A percentile compares a stretch with the other conserved stretches of the same genome.
Conservation (phyloP, 2,888 invertebrate species). For the Agrochola macilenta region DNA sequence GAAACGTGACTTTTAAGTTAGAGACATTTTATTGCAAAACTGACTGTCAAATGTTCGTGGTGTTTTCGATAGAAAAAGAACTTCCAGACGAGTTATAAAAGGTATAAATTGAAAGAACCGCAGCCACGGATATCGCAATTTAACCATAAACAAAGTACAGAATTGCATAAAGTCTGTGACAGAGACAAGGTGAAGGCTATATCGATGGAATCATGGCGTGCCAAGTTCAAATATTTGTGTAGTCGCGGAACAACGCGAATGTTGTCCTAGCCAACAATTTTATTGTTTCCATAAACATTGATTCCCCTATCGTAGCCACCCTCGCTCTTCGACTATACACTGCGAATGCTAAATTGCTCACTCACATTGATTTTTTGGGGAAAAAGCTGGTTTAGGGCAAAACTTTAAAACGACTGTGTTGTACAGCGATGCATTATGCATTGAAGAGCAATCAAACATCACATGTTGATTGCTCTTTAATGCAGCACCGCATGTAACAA, state of each 20-base stretch:
- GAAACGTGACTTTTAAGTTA: conserved; percentile 6
- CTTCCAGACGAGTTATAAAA: conserved; percentile 4
- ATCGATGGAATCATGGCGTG: conserved; percentile 52
- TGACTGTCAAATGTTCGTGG: neutral
- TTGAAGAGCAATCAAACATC: conserved; percentile 3
- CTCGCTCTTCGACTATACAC: conserved; percentile 68
- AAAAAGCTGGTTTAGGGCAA: conserved; percentile 25
- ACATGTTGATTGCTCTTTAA: neutral
- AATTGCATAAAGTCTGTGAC: conserved; percentile 51
- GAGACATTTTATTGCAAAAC: conserved; percentile 15
- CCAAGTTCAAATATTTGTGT: conserved; percentile 66
- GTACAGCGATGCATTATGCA: conserved; percentile 3
- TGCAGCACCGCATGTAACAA: neutral
- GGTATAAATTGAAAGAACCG: conserved; percentile 13
- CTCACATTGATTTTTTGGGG: conserved; percentile 75
- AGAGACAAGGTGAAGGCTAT: conserved; percentile 62
- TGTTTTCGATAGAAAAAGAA: conserved; percentile 14
- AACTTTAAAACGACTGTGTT: neutral
- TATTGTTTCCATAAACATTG: conserved; percentile 81
- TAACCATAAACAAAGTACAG: conserved; percentile 57
- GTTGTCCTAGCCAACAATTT: conserved; percentile 79
- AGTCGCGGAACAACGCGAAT: conserved; percentile 61
- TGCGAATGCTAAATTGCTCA: conserved; percentile 76
- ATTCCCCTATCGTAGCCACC: conserved; percentile 76
- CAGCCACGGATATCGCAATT: conserved; percentile 28